Percentiles rank a stretch among this genome's conserved stretches.
Evolutionary conservation across 2,113 vertebrate genomes (phyloP).

Genomic region (Catharus bicknelli): DNA sequence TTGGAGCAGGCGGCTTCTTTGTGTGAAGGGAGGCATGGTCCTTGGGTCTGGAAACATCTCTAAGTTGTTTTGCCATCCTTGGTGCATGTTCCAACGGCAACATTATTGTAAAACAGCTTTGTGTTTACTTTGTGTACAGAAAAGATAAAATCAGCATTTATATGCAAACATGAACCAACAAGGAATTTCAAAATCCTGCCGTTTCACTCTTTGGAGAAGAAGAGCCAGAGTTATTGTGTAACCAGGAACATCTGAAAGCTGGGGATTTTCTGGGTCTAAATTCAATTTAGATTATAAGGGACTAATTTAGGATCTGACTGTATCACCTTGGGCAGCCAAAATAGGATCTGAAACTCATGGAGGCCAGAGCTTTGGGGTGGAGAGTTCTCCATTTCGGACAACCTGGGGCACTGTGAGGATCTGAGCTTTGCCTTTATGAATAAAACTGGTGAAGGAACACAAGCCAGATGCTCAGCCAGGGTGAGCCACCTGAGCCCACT

Average conservation of each 20-base stretch:
- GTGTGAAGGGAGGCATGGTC: constrained; percentile 11
- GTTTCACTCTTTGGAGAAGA: constrained; percentile 55
- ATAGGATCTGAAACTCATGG: background rate
- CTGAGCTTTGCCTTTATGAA: background rate
- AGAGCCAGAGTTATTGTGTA: constrained; percentile 69
- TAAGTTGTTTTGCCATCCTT: constrained; percentile 53
- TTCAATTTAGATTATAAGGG: constrained; percentile 65
- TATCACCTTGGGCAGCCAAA: constrained; percentile 49
- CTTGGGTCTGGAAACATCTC: constrained; percentile 38
- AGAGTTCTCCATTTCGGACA: background rate
- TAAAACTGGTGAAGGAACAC: background rate
- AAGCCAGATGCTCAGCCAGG: background rate
- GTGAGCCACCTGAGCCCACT: background rate
- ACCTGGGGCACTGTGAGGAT: background rate
- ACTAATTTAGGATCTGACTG: constrained; percentile 54
- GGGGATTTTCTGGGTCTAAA: constrained; percentile 61
- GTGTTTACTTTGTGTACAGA: constrained; percentile 70
- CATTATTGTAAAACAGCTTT: constrained; percentile 63
- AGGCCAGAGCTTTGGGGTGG: background rate
- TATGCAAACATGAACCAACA: constrained; percentile 72
- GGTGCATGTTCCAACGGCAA: constrained; percentile 62
- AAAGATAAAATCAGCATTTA: constrained; percentile 73
- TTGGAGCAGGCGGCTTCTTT: background rate
- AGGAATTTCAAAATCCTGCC: constrained; percentile 68
- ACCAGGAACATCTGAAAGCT: constrained; percentile 58